Percentiles rank a stretch among this genome's conserved stretches.
Evolutionary conservation across 2,797 vertebrate genomes (phyloP).

Genomic region (Sebastolobus alascanus): DNA sequence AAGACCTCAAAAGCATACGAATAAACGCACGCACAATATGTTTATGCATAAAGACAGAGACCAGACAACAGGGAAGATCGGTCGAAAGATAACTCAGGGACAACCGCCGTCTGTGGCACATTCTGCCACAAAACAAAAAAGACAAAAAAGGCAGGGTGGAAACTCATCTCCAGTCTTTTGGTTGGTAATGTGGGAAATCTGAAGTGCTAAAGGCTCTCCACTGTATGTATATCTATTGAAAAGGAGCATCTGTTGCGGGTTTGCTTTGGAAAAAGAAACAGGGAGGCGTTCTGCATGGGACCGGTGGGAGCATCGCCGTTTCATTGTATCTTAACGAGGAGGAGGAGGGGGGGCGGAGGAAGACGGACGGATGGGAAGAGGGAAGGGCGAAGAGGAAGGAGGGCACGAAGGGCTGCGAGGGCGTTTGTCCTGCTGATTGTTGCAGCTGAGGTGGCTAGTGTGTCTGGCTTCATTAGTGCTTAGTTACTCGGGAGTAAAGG

Average conservation of each 20-base stretch:
- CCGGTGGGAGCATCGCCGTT: slow-evolving; percentile 47
- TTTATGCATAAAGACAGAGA: slow-evolving; percentile 22
- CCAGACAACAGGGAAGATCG: slow-evolving; percentile 10
- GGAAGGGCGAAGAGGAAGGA: slow-evolving; percentile 28
- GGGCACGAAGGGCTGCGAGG: slow-evolving; percentile 39
- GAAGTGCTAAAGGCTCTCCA: slow-evolving; percentile 38
- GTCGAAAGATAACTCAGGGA: slow-evolving; percentile 24
- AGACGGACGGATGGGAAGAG: slow-evolving; percentile 51
- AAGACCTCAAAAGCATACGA: slow-evolving; percentile 32
- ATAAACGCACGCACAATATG: slow-evolving; percentile 25
- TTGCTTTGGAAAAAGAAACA: slow-evolving; percentile 45
- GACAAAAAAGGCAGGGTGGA: slow-evolving; percentile 17
- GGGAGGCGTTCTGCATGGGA: slow-evolving; percentile 36
- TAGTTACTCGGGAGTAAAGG: slow-evolving; percentile 74
- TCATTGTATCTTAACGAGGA: slow-evolving; percentile 53
- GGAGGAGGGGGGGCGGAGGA: slow-evolving; percentile 21
- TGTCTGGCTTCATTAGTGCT: slow-evolving; percentile 67
- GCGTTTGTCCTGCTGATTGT: slow-evolving; percentile 62
- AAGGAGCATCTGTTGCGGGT: slow-evolving; percentile 77
- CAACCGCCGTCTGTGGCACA: slow-evolving; percentile 27
- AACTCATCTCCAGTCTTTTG: slow-evolving; percentile 33
- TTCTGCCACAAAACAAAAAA: slow-evolving; percentile 38
- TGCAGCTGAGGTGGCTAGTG: slow-evolving; percentile 63
- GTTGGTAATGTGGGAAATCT: slow-evolving; percentile 49
- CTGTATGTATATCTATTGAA: slow-evolving; percentile 59